Evolutionary conservation across 1,140 invertebrate species (phyloP).

Genomic region (Caenorhabditis inopinata): DNA sequence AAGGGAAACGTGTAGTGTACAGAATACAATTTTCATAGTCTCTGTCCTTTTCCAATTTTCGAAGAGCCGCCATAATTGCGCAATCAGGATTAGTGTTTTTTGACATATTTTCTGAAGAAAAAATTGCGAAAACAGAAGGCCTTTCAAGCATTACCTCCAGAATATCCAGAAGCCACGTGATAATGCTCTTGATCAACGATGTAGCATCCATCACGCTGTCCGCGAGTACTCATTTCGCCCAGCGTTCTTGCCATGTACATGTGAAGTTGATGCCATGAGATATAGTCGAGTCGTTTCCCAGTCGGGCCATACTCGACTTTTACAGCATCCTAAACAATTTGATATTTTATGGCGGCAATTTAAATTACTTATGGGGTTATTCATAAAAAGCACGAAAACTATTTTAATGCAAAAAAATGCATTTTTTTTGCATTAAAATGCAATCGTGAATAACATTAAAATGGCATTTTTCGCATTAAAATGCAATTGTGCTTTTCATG

Average conservation of each 20-base stretch:
- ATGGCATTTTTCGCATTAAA: too few species aligned
- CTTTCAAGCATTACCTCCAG: neutral
- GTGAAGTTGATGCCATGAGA: constrained; percentile 4
- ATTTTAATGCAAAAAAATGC: too few species aligned
- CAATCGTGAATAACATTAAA: too few species aligned
- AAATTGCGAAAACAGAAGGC: too few species aligned
- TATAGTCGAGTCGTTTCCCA: constrained; percentile 13
- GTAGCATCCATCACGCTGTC: neutral
- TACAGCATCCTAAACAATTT: too few species aligned
- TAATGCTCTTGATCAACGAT: neutral
- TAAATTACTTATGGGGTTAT: too few species aligned
- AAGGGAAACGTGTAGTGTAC: neutral
- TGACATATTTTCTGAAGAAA: neutral
- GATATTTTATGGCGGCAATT: too few species aligned
- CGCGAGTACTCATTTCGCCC: neutral
- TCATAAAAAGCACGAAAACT: too few species aligned
- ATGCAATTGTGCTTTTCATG: too few species aligned
- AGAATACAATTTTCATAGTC: neutral
- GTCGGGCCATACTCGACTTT: neutral
- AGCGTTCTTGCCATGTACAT: constrained; percentile 3
- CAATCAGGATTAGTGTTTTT: neutral
- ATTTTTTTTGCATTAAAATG: too few species aligned
- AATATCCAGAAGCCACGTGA: neutral
- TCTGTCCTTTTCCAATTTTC: neutral
- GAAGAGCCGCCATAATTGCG: neutral